A percentile compares a stretch with the other conserved stretches of the same genome.
Evolutionary conservation across 2,113 vertebrate species (phyloP).

Genomic region (Empidonax traillii): DNA sequence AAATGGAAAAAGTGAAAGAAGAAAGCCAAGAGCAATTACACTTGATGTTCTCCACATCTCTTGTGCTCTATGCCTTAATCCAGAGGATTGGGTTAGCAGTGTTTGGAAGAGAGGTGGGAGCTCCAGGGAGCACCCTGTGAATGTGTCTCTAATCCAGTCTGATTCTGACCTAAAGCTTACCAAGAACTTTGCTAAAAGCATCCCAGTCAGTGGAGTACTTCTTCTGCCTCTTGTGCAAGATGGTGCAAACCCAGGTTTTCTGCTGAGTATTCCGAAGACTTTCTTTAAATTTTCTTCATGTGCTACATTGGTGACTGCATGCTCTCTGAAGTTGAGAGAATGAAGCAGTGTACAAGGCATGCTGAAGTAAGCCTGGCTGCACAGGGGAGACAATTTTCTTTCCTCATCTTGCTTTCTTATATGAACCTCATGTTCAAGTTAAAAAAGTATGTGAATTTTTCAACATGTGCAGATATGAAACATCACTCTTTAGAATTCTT

Average conservation of each 20-base stretch:
- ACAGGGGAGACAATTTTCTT: neutral
- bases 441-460: neutral
- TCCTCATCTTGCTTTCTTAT: neutral
- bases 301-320: neutral
- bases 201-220: accelerated
- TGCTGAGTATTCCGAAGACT: neutral
- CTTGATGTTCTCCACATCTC: neutral
- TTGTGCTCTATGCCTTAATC: neutral
- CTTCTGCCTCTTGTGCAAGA: neutral
- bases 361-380: neutral
- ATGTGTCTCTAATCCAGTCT: neutral
- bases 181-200: neutral
- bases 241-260: neutral
- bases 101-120: neutral
- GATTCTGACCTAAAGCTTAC: neutral
- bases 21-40: neutral
- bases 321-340: neutral
- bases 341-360: neutral
- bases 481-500: neutral
- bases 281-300: neutral
- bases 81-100: neutral
- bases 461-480: neutral
- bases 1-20: neutral
- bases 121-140: neutral
- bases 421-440: neutral